Evolutionary conservation across 30 jellyfish, hydroid and myxozoan species (phyloP), one percentile per base, ranked within the genome.

Genomic region (Sanderia malayensis): DNA sequence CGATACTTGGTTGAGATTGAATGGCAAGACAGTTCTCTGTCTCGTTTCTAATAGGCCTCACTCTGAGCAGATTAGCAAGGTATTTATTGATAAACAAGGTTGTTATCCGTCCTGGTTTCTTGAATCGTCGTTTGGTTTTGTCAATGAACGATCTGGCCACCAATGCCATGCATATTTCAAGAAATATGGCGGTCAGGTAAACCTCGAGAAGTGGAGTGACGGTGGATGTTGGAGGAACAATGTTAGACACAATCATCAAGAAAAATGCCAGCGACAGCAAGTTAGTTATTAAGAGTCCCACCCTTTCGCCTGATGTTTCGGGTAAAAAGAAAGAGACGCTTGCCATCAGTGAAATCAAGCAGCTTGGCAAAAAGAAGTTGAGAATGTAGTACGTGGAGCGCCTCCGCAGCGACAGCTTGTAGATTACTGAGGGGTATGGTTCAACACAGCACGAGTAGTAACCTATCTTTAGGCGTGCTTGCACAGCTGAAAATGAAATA

Each of bases 211-310:
- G 82, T 0, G 96, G 96, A 3, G 86, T 73, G 30, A 28, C 62
- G 29, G 75, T 89, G 1, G 96, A 86, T 1, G 94, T 86, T 11
- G 96, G 90, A 1, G 96, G 96, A 8, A 86, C 82, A 24, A 69
- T 60, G 34, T 46, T 74, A 11, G 96, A 86, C 65, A 86, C 49
- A 76, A 79, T 70, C 68, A 86, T 62, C 24, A 86, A 53, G 71
- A 79, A 86, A 30, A 86, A 55, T 1, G 96, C 73, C n/a, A 86
- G 76, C 4, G 96, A 71, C 57, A 86, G 72, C 26, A 86, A 79
- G 70, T 86, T 86, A 1, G 96, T 86, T 11, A 79, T 86, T 0
- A 86, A 74, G 9, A 86, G 81, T 3, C 89, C 52, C 33, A 79
- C 80, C 44, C 96, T 69, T 49, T 86, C 96, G 1, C 96, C 96